These are phyloP conservation scores for Tupaia tana DNA, from an alignment of 2,113 vertebrate species.

Conservation along the genomic window DNA sequence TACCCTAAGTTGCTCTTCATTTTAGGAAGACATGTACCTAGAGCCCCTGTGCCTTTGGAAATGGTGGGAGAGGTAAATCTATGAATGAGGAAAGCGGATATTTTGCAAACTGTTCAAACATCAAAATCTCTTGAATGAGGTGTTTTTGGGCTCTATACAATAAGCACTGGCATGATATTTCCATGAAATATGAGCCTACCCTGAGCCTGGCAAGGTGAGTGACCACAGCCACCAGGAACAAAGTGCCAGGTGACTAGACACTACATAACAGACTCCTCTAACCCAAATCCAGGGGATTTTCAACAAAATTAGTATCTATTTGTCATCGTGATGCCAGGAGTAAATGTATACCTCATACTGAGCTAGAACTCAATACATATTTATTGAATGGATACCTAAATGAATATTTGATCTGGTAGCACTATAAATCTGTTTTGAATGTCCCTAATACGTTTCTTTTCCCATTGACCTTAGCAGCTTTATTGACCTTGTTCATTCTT, in stretches of 20 bases:
- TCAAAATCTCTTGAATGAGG: neutral
- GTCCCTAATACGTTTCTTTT: neutral
- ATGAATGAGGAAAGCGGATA: neutral
- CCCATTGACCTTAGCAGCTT: neutral
- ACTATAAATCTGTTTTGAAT: conserved; percentile 13
- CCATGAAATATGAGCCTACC: neutral
- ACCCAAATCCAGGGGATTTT: neutral
- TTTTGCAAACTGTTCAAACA: conserved; percentile 17
- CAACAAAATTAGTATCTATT: neutral
- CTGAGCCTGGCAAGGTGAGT: neutral
- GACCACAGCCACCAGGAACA: neutral
- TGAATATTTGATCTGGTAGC: neutral
- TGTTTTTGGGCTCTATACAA: neutral
- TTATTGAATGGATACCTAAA: conserved; percentile 35
- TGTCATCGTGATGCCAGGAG: conserved; percentile 10
- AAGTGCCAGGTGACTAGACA: neutral
- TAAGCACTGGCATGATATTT: neutral
- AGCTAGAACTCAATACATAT: neutral
- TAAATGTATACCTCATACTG: neutral
- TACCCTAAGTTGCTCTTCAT: neutral
- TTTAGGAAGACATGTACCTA: neutral
- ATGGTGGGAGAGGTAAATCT: neutral
- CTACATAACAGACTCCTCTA: neutral
- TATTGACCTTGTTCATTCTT: neutral
- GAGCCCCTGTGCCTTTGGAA: neutral